Evolutionary conservation across 1,140 invertebrate genomes (phyloP).

Genomic region (Oryzaephilus surinamensis): DNA sequence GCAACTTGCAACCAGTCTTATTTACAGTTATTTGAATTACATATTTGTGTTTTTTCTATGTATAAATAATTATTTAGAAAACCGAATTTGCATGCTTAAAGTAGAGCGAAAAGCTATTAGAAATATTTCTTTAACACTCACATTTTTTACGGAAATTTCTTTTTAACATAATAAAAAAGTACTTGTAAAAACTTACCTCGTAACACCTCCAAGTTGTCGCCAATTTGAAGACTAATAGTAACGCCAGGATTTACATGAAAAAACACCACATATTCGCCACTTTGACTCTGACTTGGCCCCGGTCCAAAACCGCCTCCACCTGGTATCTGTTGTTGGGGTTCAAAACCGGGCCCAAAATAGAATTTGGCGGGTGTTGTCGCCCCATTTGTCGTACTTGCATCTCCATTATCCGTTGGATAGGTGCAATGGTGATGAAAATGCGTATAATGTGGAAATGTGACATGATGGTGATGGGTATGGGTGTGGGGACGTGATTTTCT

Average conservation of each 20-base stretch:
- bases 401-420: constrained; percentile 23
- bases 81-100: too few relatives aligned
- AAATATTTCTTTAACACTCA: too few relatives aligned
- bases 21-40: background rate
- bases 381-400: constrained; percentile 12
- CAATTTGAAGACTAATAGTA: constrained; percentile 53
- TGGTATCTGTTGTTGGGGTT: constrained; percentile 35
- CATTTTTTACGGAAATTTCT: too few relatives aligned
- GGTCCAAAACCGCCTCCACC: constrained; percentile 15
- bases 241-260: constrained; percentile 61
- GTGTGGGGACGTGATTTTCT: constrained; percentile 16
- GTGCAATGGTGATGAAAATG: constrained; percentile 37
- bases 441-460: constrained; percentile 28
- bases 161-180: too few relatives aligned
- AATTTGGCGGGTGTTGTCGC: constrained; percentile 35
- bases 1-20: background rate
- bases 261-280: constrained; percentile 49
- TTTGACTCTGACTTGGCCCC: constrained; percentile 21
- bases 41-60: too few relatives aligned
- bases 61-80: too few relatives aligned
- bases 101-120: too few relatives aligned
- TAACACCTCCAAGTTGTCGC: constrained; percentile 52
- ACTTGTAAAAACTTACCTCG: constrained; percentile 41
- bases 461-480: constrained; percentile 27
- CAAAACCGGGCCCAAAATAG: constrained; percentile 42